Percentiles rank a stretch among this genome's conserved stretches.
phyloP scores from a whole-genome alignment of 2,113 vertebrate species.

The Hemichromis elongatus region DNA sequence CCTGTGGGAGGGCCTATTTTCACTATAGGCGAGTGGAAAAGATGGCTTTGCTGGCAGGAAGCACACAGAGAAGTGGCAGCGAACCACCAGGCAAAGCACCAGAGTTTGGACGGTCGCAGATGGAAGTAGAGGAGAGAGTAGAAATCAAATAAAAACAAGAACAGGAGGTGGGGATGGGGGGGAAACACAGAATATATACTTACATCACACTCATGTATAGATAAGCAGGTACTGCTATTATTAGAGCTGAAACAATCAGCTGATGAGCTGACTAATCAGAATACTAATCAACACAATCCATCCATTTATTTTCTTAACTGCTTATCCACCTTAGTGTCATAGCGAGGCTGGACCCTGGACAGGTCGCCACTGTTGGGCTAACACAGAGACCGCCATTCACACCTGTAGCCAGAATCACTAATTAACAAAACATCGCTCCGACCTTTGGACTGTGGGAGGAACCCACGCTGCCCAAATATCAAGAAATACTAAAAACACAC shows the following conservation, averaged over 20 bases:
- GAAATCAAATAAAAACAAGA: neutral
- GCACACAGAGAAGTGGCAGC: neutral
- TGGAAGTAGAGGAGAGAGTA: neutral
- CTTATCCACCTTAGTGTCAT: neutral
- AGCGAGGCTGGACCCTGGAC: rapidly evolving
- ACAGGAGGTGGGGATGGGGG: neutral
- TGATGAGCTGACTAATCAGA: neutral
- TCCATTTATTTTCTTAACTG: neutral
- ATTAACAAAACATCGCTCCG: neutral
- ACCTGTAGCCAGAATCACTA: neutral
- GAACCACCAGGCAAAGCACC: neutral
- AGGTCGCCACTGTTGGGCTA: rapidly evolving
- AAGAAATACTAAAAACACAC: neutral
- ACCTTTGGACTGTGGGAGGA: neutral
- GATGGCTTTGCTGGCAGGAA: neutral
- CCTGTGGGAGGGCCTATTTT: neutral
- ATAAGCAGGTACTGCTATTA: neutral
- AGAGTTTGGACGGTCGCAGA: neutral
- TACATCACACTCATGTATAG: neutral
- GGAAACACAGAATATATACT: neutral
- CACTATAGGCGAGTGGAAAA: neutral
- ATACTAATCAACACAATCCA: neutral
- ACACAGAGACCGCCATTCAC: neutral
- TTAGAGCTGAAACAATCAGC: neutral
- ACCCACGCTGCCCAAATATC: neutral